Evolutionary conservation across 2,113 vertebrate genomes (phyloP).

Genomic region (Osmerus eperlanus): DNA sequence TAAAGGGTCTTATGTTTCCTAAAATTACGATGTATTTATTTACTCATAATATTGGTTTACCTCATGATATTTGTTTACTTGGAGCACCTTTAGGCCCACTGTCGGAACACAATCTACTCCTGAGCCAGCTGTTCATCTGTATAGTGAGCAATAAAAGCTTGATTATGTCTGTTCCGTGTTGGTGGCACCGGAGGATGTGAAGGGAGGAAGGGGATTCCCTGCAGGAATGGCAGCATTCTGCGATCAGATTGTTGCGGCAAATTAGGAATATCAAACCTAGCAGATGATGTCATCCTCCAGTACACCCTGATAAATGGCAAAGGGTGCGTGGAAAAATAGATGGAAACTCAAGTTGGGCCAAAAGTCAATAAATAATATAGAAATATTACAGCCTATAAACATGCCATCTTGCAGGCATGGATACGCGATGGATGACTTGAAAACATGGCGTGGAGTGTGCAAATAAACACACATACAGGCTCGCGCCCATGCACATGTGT

Average conservation of each 20-base stretch:
- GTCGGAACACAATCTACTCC: no score
- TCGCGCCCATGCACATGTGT: not conserved
- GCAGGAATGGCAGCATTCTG: not conserved
- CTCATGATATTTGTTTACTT: no score
- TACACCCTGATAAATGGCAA: not conserved
- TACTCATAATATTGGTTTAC: no score
- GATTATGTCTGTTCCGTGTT: no score
- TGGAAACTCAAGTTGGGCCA: not conserved
- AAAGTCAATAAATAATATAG: not conserved
- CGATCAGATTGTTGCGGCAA: not conserved
- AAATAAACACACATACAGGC: not conserved
- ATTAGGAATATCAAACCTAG: not conserved
- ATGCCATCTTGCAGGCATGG: not conserved
- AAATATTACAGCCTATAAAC: not conserved
- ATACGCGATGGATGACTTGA: not conserved
- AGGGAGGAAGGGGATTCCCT: not conserved
- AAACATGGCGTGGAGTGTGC: not conserved
- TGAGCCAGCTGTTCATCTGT: no score
- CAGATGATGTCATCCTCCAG: not conserved
- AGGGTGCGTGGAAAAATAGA: not conserved
- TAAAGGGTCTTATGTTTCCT: no score
- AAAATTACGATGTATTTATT: no score
- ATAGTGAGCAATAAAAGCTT: no score
- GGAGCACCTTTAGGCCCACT: no score
- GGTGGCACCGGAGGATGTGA: no score